Base-by-base conservation (phyloP, 2,797 vertebrate species). In the Phoebastria nigripes region DNA sequence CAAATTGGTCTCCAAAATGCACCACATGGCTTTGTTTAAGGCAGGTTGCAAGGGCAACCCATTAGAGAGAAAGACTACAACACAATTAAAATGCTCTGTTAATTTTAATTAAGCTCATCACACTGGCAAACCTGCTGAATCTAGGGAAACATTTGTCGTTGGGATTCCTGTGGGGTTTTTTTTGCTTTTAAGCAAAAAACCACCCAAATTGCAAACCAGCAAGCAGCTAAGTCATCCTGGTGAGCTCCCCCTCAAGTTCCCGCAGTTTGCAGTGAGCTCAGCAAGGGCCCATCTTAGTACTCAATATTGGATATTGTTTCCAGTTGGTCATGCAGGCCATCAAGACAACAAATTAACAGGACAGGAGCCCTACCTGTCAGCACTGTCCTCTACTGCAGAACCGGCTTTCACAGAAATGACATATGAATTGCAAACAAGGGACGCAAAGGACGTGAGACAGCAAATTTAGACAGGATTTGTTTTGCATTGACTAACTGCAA, bases 221-320 rank as follows among this genome's bases (percentile, higher is more conserved):
- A 66, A 83, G 86, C 39, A 41, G 37, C 52, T 91, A 42, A 59
- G 20, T 55, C 20, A 79, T 51, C 35, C 59, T 35, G 26, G 42
- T 56, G 82, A 82, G 55, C 51, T 77, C n/a, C 26, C 39, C 35
- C 26, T 74, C 67, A 39, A 69, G 39, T 63, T 90, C 63, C 81
- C 1, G 0, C 71, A 87, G 42, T 47, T 62, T 51, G 11, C 95
- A 86, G 88, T 80, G 58, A 91, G 51, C 95, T 88, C 89, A 94
- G 47, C 79, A 92, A 87, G 80, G 93, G 70, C 59, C 39, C 44
- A 51, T 76, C 91, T 94, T 81, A 94, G 82, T 79, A 55, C 65
- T 88, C 71, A 94, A 78, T 87, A 94, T 37, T 78, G 82, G 71
- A 67, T 87, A 76, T 89, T 87, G 24, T 96, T 96, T 95, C 79